Conservation (phyloP, 2,888 invertebrate genomes). For the Drosophila merina region DNA sequence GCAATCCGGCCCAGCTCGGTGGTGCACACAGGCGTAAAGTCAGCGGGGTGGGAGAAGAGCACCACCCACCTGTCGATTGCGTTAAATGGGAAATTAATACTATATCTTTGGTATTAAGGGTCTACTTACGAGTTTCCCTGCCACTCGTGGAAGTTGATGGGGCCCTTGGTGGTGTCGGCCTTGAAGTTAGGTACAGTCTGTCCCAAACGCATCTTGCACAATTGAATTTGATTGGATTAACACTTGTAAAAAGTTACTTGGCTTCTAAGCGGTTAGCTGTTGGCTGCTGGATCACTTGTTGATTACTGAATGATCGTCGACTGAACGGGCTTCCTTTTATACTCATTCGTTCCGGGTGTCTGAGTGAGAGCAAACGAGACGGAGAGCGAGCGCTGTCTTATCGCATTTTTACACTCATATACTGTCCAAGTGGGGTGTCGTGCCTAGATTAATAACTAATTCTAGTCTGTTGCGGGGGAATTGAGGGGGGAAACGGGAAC, state of each 20-base stretch:
- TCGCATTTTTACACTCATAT: background rate
- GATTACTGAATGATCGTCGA: conserved; percentile 35
- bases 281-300: conserved; percentile 27
- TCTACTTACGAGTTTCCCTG: conserved; percentile 89
- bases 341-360: conserved; percentile 1
- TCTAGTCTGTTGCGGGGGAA: background rate
- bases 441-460: conserved; percentile 23
- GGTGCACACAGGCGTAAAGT: conserved; percentile 95
- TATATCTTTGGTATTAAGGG: background rate
- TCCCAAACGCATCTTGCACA: conserved; percentile 87
- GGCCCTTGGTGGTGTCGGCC: conserved; percentile 89
- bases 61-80: conserved; percentile 88
- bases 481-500: background rate
- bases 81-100: background rate
- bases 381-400: background rate
- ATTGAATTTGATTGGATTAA: conserved; percentile 8
- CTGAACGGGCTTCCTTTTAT: conserved; percentile 32
- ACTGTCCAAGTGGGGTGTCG: background rate
- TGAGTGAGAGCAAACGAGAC: conserved; percentile 16
- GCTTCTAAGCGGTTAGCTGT: conserved; percentile 4
- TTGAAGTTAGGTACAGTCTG: conserved; percentile 91
- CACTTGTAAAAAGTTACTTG: conserved; percentile 11
- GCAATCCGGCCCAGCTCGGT: conserved; percentile 92
- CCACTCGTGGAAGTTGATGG: conserved; percentile 91
- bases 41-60: conserved; percentile 94